Evolutionary conservation across 1,140 invertebrate genomes (phyloP), one percentile per base, ranked within the genome.

Genomic region (Drosophila prosaltans): DNA sequence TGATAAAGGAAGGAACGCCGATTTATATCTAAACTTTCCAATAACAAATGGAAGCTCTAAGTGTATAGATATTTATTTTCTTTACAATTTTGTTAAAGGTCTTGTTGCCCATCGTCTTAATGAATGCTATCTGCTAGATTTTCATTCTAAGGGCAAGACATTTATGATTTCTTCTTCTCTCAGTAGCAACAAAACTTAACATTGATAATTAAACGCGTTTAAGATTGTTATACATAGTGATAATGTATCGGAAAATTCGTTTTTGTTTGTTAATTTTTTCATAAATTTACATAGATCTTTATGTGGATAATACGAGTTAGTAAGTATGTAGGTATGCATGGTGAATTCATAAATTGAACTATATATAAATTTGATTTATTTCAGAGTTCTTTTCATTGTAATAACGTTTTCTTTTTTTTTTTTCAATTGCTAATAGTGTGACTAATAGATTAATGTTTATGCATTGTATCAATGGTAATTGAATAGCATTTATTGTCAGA

Each of bases 401-500:
- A 51, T 40, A 30, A 16, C 16, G 28, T 30, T 30, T 2, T 30
- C 28, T 2, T 71, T 30, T 30, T 43, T 59, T 11, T 57, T 21
- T 24, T 68, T 26, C 57, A 41, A 63, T 72, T 36, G 70, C 75
- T 89, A 88, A 70, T 75, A 78, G 74, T 69, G 75, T 79, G 80
- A 72, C 83, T 83, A 85, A 75, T 78, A 71, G 59, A 70, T 80
- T 69, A 77, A 72, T 28, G 28, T 64, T 32, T 70, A 60, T 55
- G 65, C 40, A 57, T 57, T 68, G 54, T 59, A 62, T 80, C 74
- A 71, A 78, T 69, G 81, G 72, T 91, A 91, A 91, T 91, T 91
- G 90, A 91, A 91, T 82, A 77, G 76, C 81, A 78, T 80, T 91
- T 91, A 91, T 91, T 91, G 90, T 91, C 90, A 84, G 90, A 84